Percentiles rank a stretch among this genome's conserved stretches.
phyloP scores from a whole-genome alignment of 2,888 invertebrate genomes.

The Chymomyza amoena region DNA sequence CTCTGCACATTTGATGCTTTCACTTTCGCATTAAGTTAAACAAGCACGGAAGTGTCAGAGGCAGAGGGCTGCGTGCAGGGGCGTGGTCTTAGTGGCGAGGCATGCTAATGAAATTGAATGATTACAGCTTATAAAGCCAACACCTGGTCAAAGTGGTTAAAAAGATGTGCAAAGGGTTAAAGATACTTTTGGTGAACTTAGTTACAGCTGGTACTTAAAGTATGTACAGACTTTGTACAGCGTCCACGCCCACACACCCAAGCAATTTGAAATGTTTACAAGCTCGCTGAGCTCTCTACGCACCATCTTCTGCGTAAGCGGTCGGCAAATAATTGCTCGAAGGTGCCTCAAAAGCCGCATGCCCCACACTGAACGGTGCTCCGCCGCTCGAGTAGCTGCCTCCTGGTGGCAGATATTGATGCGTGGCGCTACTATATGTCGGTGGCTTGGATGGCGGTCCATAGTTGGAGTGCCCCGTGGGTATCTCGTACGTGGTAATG shows the following conservation, averaged over 20 bases:
- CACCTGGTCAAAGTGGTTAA: conserved; percentile 19
- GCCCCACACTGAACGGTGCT: conserved; percentile 72
- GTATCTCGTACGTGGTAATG: conserved; percentile 77
- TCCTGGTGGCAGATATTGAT: conserved; percentile 76
- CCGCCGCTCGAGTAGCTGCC: conserved; percentile 62
- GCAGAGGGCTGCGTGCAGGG: not conserved
- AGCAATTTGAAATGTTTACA: not conserved
- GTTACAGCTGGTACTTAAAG: not conserved
- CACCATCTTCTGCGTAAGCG: conserved; percentile 77
- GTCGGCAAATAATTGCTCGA: conserved; percentile 75
- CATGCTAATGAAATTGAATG: conserved; percentile 27
- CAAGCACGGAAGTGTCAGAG: conserved; percentile 44
- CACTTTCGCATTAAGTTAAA: conserved; percentile 53
- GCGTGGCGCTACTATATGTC: conserved; percentile 74
- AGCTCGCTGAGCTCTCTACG: conserved; percentile 47
- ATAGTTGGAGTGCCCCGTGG: conserved; percentile 74
- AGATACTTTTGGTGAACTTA: not conserved
- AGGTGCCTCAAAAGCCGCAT: conserved; percentile 77
- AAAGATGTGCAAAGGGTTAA: conserved; percentile 10
- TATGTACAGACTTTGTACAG: conserved; percentile 31
- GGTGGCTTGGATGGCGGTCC: conserved; percentile 78
- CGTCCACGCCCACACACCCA: not conserved
- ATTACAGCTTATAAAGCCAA: conserved; percentile 29
- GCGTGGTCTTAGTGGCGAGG: conserved; percentile 1
- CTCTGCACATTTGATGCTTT: conserved; percentile 51